A percentile compares a stretch with the other conserved stretches of the same genome.
Conservation (phyloP, 2,797 vertebrate species). For the Danio kyathit region DNA sequence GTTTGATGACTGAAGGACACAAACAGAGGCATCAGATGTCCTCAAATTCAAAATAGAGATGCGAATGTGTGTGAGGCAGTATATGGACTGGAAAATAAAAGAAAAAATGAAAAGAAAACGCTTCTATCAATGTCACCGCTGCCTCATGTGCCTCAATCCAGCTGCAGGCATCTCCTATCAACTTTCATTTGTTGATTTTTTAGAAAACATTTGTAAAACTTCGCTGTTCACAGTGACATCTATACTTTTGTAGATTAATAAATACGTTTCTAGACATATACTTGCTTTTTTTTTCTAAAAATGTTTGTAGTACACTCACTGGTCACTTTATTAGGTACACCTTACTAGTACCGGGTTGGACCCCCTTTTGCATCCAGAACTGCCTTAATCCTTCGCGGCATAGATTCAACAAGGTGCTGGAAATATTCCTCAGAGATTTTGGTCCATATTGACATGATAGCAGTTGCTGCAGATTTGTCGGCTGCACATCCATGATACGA, state of each 20-base stretch:
- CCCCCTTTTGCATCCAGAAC: too few relatives aligned
- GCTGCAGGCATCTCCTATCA: slow-evolving; percentile 12
- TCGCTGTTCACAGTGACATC: background rate
- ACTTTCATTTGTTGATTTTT: slow-evolving; percentile 18
- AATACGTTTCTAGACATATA: background rate
- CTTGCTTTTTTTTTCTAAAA: background rate
- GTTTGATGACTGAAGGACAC: slow-evolving; percentile 52
- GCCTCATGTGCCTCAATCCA: background rate
- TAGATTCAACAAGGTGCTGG: too few relatives aligned
- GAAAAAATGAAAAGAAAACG: slow-evolving; percentile 1
- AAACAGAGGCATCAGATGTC: slow-evolving; percentile 51
- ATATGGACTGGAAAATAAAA: slow-evolving; percentile 28
- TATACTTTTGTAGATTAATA: background rate
- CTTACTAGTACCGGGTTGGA: too few relatives aligned
- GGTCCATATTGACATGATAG: too few relatives aligned
- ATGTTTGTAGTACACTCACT: too few relatives aligned
- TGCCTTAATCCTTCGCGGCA: too few relatives aligned
- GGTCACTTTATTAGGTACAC: too few relatives aligned
- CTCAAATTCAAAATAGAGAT: slow-evolving; percentile 45
- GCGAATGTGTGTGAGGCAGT: slow-evolving; percentile 41
- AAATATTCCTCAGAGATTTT: too few relatives aligned
- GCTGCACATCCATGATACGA: too few relatives aligned
- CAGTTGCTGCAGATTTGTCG: too few relatives aligned
- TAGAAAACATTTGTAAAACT: background rate
- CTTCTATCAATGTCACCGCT: slow-evolving; percentile 9